phyloP scores from a whole-genome alignment of 1,140 invertebrate species.

The Drosophila melanica region DNA sequence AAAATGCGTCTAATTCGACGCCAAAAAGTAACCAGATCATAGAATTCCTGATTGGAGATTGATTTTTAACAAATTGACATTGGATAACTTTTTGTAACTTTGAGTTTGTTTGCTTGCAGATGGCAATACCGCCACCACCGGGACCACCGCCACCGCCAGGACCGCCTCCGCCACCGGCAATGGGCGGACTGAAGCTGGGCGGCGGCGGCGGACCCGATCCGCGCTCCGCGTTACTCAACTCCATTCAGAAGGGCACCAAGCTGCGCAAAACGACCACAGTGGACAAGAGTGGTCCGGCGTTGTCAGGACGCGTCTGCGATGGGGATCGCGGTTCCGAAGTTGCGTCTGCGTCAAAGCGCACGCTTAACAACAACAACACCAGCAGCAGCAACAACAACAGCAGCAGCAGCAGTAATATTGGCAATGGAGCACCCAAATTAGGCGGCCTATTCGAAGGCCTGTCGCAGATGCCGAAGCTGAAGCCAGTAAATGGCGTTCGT shows the following conservation, averaged over 20 bases:
- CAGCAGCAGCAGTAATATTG: conserved; percentile 79
- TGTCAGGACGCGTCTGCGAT: conserved; percentile 85
- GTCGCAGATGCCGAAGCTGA: conserved; percentile 92
- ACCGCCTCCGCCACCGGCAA: conserved; percentile 86
- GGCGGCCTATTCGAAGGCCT: conserved; percentile 91
- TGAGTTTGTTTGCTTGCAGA: conserved; percentile 51
- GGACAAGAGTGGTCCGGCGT: conserved; percentile 93
- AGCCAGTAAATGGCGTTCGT: conserved; percentile 88
- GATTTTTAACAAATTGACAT: neutral
- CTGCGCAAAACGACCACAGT: conserved; percentile 94
- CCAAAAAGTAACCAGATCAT: conserved; percentile 42
- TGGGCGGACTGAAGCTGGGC: conserved; percentile 80
- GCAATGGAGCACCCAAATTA: conserved; percentile 86
- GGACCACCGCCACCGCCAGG: conserved; percentile 87
- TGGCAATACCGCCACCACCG: conserved; percentile 86
- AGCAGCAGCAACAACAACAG: conserved; percentile 53
- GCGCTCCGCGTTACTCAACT: conserved; percentile 89
- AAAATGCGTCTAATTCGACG: conserved; percentile 57
- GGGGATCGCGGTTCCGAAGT: too few relatives aligned
- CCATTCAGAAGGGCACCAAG: conserved; percentile 91
- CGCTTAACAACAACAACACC: conserved; percentile 65
- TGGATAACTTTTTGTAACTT: neutral
- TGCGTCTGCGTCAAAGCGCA: conserved; percentile 77
- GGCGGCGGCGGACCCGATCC: conserved; percentile 85
- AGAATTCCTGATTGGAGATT: neutral